These are phyloP conservation scores for Epicauta chinensis DNA, from an alignment of 1,140 invertebrate species.

Conservation along the genomic window DNA sequence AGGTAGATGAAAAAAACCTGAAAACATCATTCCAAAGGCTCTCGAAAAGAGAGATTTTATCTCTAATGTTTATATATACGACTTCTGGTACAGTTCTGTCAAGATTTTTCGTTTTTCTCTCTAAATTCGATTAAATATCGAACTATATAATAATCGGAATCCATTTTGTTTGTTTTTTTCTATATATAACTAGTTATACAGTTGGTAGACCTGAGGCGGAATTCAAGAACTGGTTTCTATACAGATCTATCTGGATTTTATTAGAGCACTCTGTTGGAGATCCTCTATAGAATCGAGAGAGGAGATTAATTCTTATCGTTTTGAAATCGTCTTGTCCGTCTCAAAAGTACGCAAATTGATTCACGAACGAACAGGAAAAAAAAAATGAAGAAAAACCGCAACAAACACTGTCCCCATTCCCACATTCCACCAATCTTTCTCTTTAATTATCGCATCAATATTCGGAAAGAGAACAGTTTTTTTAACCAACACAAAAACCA, in stretches of 20 bases:
- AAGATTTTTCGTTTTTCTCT: neutral
- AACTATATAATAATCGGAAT: conserved; percentile 4
- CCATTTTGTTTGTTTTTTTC: conserved; percentile 2
- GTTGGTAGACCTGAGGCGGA: conserved; percentile 8
- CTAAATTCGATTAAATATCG: conserved; percentile 12
- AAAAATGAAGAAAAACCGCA: too few species aligned
- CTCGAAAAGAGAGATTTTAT: neutral
- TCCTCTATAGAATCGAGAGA: too few species aligned
- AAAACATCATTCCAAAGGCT: neutral
- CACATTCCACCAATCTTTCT: too few species aligned
- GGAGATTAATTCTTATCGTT: too few species aligned
- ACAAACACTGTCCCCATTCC: too few species aligned
- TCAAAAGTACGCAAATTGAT: too few species aligned
- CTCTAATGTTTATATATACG: neutral
- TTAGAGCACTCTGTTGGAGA: conserved; percentile 17
- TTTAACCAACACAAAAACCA: too few species aligned
- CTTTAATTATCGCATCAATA: too few species aligned
- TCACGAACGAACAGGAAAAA: too few species aligned
- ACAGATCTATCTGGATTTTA: conserved; percentile 15
- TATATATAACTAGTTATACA: conserved; percentile 7
- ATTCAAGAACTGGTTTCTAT: conserved; percentile 11
- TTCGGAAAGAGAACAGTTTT: too few species aligned
- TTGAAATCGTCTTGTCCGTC: too few species aligned
- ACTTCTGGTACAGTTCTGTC: conserved; percentile 11
- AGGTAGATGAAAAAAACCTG: neutral